Conservation (phyloP, 2,888 invertebrate species). For the Lasioglossum marginatum region DNA sequence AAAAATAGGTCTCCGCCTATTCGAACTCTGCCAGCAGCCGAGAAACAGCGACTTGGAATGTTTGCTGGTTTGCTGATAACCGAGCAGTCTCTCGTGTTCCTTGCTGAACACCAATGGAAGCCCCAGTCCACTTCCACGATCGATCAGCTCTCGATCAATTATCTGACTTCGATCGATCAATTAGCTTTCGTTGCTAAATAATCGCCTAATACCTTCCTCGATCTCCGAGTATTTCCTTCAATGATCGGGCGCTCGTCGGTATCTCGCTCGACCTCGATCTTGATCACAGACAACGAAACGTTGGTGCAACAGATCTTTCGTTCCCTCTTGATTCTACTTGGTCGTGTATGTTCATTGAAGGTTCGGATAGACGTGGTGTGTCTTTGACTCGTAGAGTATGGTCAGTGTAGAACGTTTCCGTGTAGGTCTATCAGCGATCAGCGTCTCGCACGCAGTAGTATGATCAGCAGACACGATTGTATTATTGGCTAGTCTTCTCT, state of each 20-base stretch:
- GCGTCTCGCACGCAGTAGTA: conserved; percentile 5
- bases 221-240: not conserved
- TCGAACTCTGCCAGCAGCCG: not conserved
- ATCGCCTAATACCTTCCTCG: not conserved
- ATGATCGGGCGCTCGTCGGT: not conserved
- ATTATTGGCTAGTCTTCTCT: not conserved
- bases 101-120: conserved; percentile 34
- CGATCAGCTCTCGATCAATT: not conserved
- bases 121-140: conserved; percentile 16
- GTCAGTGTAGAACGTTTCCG: not conserved
- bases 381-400: not conserved
- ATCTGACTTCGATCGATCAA: not conserved
- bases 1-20: conserved; percentile 15
- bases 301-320: not conserved
- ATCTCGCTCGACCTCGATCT: not conserved
- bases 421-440: not conserved
- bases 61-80: conserved; percentile 12
- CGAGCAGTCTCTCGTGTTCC: not conserved
- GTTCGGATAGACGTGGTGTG: not conserved
- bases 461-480: not conserved
- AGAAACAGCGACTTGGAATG: conserved; percentile 47
- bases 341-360: conserved; percentile 23
- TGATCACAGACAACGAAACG: conserved; percentile 5
- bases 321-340: conserved; percentile 24
- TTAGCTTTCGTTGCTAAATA: not conserved